Percentiles rank a stretch among this genome's conserved stretches.
These are phyloP conservation scores for Hypomecis punctinalis DNA, from an alignment of 2,888 invertebrate species.

Conservation along the genomic window DNA sequence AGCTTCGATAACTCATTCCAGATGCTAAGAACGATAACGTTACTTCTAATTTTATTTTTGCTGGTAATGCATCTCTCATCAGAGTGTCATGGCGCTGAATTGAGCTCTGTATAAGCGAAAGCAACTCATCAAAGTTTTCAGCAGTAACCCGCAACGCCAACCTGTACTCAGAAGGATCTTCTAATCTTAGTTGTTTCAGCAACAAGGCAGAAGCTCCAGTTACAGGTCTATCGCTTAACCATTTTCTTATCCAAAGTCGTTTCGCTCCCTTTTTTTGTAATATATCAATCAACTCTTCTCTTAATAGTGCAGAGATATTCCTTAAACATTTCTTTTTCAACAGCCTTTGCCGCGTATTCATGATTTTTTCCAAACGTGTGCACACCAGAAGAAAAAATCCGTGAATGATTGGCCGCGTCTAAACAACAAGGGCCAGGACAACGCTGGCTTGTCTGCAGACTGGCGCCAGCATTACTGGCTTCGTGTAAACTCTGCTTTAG, in stretches of 20 bases:
- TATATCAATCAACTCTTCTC: no score
- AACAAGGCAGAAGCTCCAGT: slow-evolving; percentile 42
- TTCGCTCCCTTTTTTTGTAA: slow-evolving; percentile 27
- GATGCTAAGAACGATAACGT: slow-evolving; percentile 50
- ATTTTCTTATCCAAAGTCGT: slow-evolving; percentile 45
- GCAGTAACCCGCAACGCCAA: slow-evolving; percentile 31
- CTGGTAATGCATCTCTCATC: slow-evolving; percentile 49
- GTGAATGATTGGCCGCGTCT: no score
- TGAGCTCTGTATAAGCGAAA: slow-evolving; percentile 35
- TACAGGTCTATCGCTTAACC: slow-evolving; percentile 33
- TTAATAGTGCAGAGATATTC: no score
- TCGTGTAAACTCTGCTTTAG: no score
- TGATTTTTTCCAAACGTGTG: neutral
- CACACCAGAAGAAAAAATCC: no score
- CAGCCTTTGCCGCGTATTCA: no score
- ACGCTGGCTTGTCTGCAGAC: no score
- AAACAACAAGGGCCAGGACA: no score
- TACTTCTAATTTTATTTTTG: slow-evolving; percentile 51
- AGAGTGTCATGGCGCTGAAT: slow-evolving; percentile 47
- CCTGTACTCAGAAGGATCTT: slow-evolving; percentile 41
- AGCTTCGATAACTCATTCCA: slow-evolving; percentile 45
- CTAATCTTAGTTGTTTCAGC: slow-evolving; percentile 37
- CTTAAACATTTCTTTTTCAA: no score
- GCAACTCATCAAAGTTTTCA: slow-evolving; percentile 40
- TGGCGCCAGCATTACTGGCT: no score